Percentiles rank a stretch among this genome's conserved stretches.
phyloP scores from a whole-genome alignment of 2,797 vertebrate genomes.

The Enteromius treurensis region DNA sequence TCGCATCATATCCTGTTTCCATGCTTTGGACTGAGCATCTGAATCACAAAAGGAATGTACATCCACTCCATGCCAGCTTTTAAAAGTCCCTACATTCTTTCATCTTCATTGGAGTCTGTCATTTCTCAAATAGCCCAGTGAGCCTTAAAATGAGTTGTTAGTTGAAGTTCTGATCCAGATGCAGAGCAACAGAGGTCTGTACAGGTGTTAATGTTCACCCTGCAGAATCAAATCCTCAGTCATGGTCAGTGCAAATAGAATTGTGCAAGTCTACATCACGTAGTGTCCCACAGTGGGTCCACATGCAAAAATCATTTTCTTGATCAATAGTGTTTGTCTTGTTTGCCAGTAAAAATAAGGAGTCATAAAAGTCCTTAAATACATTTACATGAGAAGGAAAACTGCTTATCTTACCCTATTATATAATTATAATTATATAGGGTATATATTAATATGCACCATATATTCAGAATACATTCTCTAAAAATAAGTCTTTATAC shows the following conservation, averaged over 20 bases:
- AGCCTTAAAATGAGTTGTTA: not conserved
- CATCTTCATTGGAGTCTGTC: not conserved
- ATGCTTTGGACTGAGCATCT: constrained; percentile 6
- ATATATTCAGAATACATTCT: not conserved
- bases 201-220: not conserved
- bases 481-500: not conserved
- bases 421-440: not conserved
- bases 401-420: not conserved
- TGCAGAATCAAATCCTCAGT: constrained; percentile 20
- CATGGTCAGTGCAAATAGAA: constrained; percentile 55
- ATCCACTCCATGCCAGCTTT: constrained; percentile 1
- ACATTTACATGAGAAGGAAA: not conserved
- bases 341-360: not conserved
- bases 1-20: constrained; percentile 23
- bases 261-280: constrained; percentile 28
- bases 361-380: not conserved
- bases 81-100: not conserved
- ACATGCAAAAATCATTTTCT: not conserved
- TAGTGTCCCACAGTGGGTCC: not conserved
- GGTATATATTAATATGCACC: not conserved
- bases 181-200: constrained; percentile 18
- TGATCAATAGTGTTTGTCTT: constrained; percentile 5
- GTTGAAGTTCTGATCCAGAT: constrained; percentile 32
- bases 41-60: constrained; percentile 25
- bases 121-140: not conserved